Conservation (phyloP, 2,113 vertebrate species). For the Corythoichthys intestinalis region DNA sequence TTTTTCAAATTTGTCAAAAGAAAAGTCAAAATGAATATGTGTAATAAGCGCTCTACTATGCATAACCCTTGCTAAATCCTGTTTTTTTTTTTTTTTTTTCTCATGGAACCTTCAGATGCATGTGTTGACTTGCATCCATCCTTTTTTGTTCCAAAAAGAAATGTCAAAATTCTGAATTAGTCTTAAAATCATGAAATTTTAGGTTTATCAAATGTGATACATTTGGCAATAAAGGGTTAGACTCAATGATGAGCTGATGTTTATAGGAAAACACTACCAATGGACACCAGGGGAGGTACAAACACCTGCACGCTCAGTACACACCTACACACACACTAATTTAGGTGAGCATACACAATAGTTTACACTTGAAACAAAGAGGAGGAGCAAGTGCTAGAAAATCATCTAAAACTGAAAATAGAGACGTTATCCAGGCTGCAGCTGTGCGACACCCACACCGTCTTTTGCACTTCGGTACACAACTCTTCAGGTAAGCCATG, state of each 20-base stretch:
- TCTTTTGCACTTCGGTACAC: conserved; percentile 19
- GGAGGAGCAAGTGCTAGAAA: conserved; percentile 50
- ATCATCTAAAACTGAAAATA: conserved; percentile 45
- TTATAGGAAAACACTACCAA: conserved; percentile 48
- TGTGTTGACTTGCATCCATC: too few species aligned
- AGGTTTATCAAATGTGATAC: too few species aligned
- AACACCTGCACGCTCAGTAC: background rate
- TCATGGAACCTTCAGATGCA: too few species aligned
- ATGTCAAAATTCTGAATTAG: too few species aligned
- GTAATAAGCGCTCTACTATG: too few species aligned
- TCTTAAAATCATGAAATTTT: too few species aligned
- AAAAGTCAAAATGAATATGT: too few species aligned
- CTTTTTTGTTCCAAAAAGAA: too few species aligned
- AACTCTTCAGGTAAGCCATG: conserved; percentile 49
- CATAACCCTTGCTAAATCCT: too few species aligned
- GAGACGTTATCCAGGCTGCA: conserved; percentile 28
- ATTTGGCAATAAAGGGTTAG: background rate
- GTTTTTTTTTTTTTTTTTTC: too few species aligned
- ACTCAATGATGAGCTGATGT: conserved; percentile 23
- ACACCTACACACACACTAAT: background rate
- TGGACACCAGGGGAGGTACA: background rate
- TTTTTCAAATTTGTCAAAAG: too few species aligned
- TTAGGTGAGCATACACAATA: background rate
- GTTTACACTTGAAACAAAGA: conserved; percentile 62
- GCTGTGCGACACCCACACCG: conserved; percentile 14